Evolutionary conservation across 92 coral and sea anemone genomes (phyloP), one percentile per base, ranked within the genome.

Genomic region (Siderastrea siderea): DNA sequence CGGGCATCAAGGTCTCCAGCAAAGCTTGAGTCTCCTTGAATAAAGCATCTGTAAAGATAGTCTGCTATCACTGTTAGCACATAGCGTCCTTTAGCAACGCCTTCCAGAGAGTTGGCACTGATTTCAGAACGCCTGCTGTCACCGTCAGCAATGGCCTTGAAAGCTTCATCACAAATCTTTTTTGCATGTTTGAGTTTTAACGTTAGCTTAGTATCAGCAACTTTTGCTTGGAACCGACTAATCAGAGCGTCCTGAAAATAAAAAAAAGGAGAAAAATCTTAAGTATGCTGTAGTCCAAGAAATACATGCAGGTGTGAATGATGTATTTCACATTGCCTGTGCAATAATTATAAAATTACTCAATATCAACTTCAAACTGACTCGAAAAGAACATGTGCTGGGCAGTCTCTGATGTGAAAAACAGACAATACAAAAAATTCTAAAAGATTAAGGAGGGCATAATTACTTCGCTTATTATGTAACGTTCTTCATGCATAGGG

Each of bases 11-110:
- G 68, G 58, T 69, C 82, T 50, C 61, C 44, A 71, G 62, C 16
- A 16, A 10, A 19, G 52, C 62, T 63, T n/a, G 58, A 81, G 12
- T 75, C 78, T 45, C 82, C 73, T 12, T 81, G 61, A 66, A 65
- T 81, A 50, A 69, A 68, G 66, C 51, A 57, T 63, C 50, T 66
- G 82, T 75, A 60, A 62, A 91, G 61, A 49, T 51, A 48, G 38
- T 91, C 88, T 65, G 85, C 94, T 47, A 88, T 84, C 14, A 79
- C 26, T 3, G 88, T 54, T 7, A 91, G 67, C 7, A 87, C 82
- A 60, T 65, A 80, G 58, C 94, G 90, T 17, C 86, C 86, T 57
- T 73, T 75, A 1, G 94, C 91, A 47, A 91, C 89, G 15, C 84
- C 80, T 69, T 91, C 88, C 60, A 91, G 87, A 13, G 52, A 45